phyloP scores from a whole-genome alignment of 2,888 invertebrate species.

The Aleiodes leptofemur region DNA sequence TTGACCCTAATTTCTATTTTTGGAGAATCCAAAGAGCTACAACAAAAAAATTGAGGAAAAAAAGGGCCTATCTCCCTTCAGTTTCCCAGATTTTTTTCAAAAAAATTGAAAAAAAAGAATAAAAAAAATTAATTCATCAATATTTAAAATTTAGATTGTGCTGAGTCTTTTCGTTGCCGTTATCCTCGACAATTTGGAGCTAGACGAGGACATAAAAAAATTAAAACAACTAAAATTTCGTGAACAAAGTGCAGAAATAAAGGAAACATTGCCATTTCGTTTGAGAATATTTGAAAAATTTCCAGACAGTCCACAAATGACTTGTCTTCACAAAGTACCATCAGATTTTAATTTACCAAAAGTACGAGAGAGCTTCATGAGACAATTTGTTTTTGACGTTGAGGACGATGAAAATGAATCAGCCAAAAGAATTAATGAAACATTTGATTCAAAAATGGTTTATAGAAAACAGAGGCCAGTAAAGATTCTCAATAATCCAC shows the following conservation, averaged over 20 bases:
- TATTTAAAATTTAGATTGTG: constrained; percentile 85
- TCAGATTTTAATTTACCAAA: constrained; percentile 94
- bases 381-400: constrained; percentile 95
- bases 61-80: too few relatives aligned
- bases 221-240: constrained; percentile 97
- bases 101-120: too few relatives aligned
- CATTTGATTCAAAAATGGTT: constrained; percentile 84
- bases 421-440: constrained; percentile 78
- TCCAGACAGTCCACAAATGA: constrained; percentile 99
- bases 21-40: too few relatives aligned
- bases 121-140: constrained; percentile 19
- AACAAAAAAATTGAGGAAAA: too few relatives aligned
- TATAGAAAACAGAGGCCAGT: constrained; percentile 91
- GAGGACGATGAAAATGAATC: constrained; percentile 84
- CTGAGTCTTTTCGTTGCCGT: constrained; percentile 99
- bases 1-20: too few relatives aligned
- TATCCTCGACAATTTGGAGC: constrained; percentile 98
- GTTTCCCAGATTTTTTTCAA: too few relatives aligned
- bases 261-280: constrained; percentile 96
- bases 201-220: constrained; percentile 99
- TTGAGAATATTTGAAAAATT: constrained; percentile 98
- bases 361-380: constrained; percentile 98
- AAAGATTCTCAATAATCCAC: constrained; percentile 87
- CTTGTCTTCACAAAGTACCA: constrained; percentile 94
- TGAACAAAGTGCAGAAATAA: constrained; percentile 98